Evolutionary conservation across 1,140 invertebrate genomes (phyloP).

Genomic region (Neocloeon triangulifer): DNA sequence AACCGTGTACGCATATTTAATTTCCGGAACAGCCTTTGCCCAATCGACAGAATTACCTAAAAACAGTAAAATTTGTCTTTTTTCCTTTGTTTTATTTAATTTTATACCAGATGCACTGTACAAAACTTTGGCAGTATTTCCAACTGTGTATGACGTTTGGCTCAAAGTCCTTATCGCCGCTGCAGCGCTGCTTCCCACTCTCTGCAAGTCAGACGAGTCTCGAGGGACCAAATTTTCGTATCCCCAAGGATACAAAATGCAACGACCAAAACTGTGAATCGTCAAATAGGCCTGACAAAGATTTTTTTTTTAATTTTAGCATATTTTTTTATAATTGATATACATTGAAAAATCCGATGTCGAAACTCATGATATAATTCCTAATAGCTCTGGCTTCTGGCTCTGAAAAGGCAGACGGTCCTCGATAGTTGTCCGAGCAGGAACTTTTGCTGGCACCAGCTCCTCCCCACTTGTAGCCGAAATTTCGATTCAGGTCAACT

Average conservation of each 20-base stretch:
- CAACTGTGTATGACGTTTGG: too few relatives aligned
- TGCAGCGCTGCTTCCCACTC: too few relatives aligned
- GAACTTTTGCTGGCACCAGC: slow-evolving; percentile 46
- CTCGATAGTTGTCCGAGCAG: slow-evolving; percentile 59
- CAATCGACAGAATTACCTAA: slow-evolving; percentile 32
- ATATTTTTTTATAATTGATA: slow-evolving; percentile 13
- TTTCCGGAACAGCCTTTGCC: slow-evolving; percentile 24
- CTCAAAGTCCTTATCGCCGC: too few relatives aligned
- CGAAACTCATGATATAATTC: slow-evolving; percentile 10
- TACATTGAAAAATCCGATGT: slow-evolving; percentile 17
- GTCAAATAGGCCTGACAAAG: slow-evolving; percentile 33
- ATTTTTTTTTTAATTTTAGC: slow-evolving; percentile 10
- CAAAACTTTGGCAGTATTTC: too few relatives aligned
- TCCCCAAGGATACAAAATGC: slow-evolving; percentile 44
- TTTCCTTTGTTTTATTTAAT: too few relatives aligned
- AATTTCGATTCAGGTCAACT: slow-evolving; percentile 46
- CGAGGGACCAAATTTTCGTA: slow-evolving; percentile 25
- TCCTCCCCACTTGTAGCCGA: slow-evolving; percentile 40
- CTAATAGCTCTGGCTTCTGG: slow-evolving; percentile 41
- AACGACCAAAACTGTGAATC: slow-evolving; percentile 44
- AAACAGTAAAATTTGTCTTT: too few relatives aligned
- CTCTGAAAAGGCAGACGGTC: slow-evolving; percentile 57
- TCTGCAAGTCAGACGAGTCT: slow-evolving; percentile 20
- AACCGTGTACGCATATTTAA: slow-evolving; percentile 28
- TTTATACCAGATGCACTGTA: too few relatives aligned